phyloP scores from a whole-genome alignment of 1,140 invertebrate species.

The Euura saliciscinereae region DNA sequence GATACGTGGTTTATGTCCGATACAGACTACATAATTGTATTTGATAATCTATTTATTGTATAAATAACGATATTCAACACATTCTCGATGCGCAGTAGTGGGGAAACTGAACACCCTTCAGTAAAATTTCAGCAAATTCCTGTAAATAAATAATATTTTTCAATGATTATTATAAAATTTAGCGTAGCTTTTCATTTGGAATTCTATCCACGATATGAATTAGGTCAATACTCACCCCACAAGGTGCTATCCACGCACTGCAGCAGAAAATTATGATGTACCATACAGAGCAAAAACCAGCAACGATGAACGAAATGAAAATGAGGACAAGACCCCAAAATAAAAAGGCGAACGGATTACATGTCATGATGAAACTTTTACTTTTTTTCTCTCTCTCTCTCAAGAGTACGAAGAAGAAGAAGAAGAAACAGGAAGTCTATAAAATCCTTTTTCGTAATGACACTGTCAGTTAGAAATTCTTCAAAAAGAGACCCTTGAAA shows the following conservation, averaged over 20 bases:
- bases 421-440: too few relatives aligned
- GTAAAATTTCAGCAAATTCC: slow-evolving; percentile 70
- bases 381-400: too few relatives aligned
- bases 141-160: slow-evolving; percentile 55
- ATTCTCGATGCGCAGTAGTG: slow-evolving; percentile 70
- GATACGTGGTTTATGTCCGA: too few relatives aligned
- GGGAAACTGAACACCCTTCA: slow-evolving; percentile 73
- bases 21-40: too few relatives aligned
- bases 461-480: too few relatives aligned
- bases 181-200: neutral
- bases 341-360: slow-evolving; percentile 69
- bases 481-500: too few relatives aligned
- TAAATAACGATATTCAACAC: slow-evolving; percentile 33
- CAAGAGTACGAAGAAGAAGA: too few relatives aligned
- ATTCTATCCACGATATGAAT: neutral
- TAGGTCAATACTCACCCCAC: slow-evolving; percentile 57
- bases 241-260: slow-evolving; percentile 70
- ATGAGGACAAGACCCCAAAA: slow-evolving; percentile 82
- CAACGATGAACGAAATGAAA: slow-evolving; percentile 75
- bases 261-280: slow-evolving; percentile 77
- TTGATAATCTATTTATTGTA: too few relatives aligned
- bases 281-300: slow-evolving; percentile 72
- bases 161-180: slow-evolving; percentile 8
- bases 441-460: too few relatives aligned
- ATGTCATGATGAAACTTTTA: slow-evolving; percentile 11